A percentile compares a stretch with the other conserved stretches of the same genome.
These are phyloP conservation scores for Oceanodroma leucorhoa DNA, from an alignment of 2,797 vertebrate genomes.

Conservation along the genomic window DNA sequence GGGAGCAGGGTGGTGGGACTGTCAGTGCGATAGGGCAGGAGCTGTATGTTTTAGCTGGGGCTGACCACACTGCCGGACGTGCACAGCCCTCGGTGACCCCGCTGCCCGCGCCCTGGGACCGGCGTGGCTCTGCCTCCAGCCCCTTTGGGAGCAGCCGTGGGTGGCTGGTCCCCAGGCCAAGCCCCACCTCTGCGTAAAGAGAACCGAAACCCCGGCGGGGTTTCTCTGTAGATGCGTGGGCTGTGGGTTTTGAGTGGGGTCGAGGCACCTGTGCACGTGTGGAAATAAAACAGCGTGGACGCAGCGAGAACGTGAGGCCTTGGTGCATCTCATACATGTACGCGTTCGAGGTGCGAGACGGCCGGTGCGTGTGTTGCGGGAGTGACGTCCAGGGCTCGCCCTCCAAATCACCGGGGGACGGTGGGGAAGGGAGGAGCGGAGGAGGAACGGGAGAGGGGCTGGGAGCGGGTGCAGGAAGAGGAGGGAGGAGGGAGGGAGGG, in stretches of 20 bases:
- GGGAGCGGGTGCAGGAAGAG: not conserved
- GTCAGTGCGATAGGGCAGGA: rapidly evolving
- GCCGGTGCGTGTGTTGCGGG: not conserved
- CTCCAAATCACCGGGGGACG: not conserved
- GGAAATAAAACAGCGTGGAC: not conserved
- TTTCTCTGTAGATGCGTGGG: rapidly evolving
- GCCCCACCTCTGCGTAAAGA: not conserved
- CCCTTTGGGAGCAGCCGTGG: rapidly evolving
- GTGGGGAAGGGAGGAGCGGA: not conserved
- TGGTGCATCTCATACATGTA: not conserved
- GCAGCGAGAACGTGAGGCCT: not conserved
- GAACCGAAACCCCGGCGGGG: rapidly evolving
- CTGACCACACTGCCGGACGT: rapidly evolving
- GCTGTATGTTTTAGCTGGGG: not conserved
- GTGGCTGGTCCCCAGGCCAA: not conserved
- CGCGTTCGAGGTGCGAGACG: rapidly evolving
- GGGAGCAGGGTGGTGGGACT: not conserved
- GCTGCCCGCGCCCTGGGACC: rapidly evolving
- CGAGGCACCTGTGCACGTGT: rapidly evolving
- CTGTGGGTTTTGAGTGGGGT: not conserved
- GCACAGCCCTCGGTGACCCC: not conserved
- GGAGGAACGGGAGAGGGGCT: not conserved
- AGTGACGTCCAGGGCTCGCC: constrained; percentile 18
- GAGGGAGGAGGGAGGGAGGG: constrained; percentile 24
- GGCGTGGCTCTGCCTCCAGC: not conserved